These are phyloP conservation scores for Aradus depressus DNA, from an alignment of 2,888 invertebrate species.

Conservation along the genomic window DNA sequence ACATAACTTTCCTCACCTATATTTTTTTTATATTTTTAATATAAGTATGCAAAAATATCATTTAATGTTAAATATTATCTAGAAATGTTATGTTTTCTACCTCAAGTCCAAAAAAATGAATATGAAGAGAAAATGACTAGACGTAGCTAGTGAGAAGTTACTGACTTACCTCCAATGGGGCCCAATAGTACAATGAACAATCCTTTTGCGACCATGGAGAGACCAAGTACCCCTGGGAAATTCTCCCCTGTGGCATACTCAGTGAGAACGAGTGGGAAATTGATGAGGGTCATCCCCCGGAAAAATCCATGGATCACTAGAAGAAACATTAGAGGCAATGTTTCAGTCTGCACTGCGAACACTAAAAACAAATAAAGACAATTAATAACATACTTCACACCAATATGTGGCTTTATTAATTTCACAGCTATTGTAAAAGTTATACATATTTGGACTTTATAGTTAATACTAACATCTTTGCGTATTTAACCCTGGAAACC, in stretches of 20 bases:
- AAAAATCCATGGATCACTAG: conserved; percentile 62
- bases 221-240: conserved; percentile 55
- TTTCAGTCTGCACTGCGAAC: conserved; percentile 60
- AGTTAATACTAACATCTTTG: no score
- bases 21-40: not conserved
- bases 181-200: conserved; percentile 54
- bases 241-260: conserved; percentile 48
- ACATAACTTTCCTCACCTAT: no score
- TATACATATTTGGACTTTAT: no score
- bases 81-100: no score
- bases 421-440: no score
- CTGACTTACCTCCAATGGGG: conserved; percentile 39
- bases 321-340: conserved; percentile 47
- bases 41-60: not conserved
- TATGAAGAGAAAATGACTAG: no score
- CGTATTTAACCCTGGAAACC: no score
- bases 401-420: no score
- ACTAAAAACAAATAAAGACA: conserved; percentile 41
- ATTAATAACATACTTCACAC: no score
- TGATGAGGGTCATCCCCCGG: conserved; percentile 63
- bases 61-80: not conserved
- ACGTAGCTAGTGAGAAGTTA: no score
- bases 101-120: no score
- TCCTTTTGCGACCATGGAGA: conserved; percentile 62
- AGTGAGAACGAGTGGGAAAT: conserved; percentile 57